Conservation (phyloP, 1,140 invertebrate species). For the Oreohelix idahoensis region DNA sequence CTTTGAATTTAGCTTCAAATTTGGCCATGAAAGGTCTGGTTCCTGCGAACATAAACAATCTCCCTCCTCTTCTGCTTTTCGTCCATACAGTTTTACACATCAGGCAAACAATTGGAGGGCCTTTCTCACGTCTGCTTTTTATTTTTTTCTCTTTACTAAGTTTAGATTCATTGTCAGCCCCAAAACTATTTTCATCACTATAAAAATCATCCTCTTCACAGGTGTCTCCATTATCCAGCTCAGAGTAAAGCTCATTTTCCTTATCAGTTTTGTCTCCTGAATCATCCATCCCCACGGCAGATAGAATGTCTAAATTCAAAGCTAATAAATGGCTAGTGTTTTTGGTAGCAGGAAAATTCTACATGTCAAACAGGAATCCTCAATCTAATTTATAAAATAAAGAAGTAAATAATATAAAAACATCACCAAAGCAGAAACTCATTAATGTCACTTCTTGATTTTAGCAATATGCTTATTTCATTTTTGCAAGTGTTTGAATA, state of each 20-base stretch:
- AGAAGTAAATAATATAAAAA: no score
- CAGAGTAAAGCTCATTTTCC: conserved; percentile 4
- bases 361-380: no score
- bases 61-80: conserved; percentile 16
- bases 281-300: not conserved
- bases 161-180: not conserved
- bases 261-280: not conserved
- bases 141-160: not conserved
- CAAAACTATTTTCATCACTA: not conserved
- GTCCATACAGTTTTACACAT: conserved; percentile 25
- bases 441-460: no score
- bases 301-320: not conserved
- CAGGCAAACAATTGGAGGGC: conserved; percentile 17
- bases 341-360: no score
- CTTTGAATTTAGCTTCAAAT: conserved; percentile 21
- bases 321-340: no score
- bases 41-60: conserved; percentile 27
- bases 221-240: not conserved
- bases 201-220: not conserved
- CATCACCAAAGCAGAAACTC: no score
- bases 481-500: no score
- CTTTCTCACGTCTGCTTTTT: conserved; percentile 5
- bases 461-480: no score
- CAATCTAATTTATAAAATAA: no score
- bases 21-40: conserved; percentile 25